Percentiles rank a stretch among this genome's conserved stretches.
Evolutionary conservation across 2,888 invertebrate species (phyloP).

Genomic region (Encarsia formosa): DNA sequence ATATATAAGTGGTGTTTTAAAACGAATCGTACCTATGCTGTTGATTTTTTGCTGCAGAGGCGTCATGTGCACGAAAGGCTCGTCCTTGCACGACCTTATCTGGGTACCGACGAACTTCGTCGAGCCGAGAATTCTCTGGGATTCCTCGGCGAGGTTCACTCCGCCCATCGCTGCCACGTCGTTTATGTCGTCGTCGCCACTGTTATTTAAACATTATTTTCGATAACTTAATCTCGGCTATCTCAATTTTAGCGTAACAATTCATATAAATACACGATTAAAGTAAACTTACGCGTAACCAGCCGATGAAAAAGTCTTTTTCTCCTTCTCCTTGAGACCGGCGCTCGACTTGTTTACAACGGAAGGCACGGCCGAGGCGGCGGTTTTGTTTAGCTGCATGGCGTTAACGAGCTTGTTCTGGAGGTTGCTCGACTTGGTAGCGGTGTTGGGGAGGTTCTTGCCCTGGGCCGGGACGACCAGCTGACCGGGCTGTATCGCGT

Average conservation of each 20-base stretch:
- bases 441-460: constrained; percentile 41
- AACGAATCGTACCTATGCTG: constrained; percentile 56
- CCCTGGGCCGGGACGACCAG: too few relatives aligned
- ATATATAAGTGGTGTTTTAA: too few relatives aligned
- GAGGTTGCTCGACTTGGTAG: constrained; percentile 20
- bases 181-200: constrained; percentile 93
- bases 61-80: constrained; percentile 75
- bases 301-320: constrained; percentile 61
- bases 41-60: constrained; percentile 75
- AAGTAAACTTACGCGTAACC: constrained; percentile 50
- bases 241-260: background rate
- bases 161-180: constrained; percentile 99
- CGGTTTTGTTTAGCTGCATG: constrained; percentile 45
- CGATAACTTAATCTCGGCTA: background rate
- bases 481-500: constrained; percentile 35
- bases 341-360: constrained; percentile 58
- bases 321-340: constrained; percentile 73
- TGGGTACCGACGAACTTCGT: constrained; percentile 87
- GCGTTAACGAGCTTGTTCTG: constrained; percentile 39
- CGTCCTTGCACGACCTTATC: constrained; percentile 87
- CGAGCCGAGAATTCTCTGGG: constrained; percentile 87
- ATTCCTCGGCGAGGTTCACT: constrained; percentile 94
- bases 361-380: constrained; percentile 59
- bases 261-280: constrained; percentile 30
- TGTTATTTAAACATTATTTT: constrained; percentile 30